phyloP scores from a whole-genome alignment of 1,140 invertebrate species.

The Chironomus striatipennis region DNA sequence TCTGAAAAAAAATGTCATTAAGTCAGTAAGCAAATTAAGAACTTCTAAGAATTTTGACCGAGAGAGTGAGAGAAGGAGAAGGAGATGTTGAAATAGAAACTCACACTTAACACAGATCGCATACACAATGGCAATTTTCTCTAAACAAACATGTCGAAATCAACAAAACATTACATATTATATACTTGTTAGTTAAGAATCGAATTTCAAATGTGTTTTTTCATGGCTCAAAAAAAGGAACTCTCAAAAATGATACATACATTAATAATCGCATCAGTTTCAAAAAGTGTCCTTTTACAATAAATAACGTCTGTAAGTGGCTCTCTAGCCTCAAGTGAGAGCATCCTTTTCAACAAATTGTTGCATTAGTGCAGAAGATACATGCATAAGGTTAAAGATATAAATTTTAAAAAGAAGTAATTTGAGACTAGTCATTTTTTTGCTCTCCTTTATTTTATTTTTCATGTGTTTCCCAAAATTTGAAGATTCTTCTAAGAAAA shows the following conservation, averaged over 20 bases:
- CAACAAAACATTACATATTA: not conserved
- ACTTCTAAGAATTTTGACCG: constrained; percentile 1
- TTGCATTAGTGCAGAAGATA: not conserved
- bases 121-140: not conserved
- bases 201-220: not conserved
- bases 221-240: not conserved
- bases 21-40: not conserved
- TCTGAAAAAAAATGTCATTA: not conserved
- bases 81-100: not conserved
- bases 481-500: not conserved
- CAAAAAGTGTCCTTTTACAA: constrained; percentile 13
- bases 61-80: too few species aligned
- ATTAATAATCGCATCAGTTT: constrained; percentile 14
- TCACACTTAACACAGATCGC: not conserved
- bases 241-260: not conserved
- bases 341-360: constrained; percentile 8
- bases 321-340: not conserved
- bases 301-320: not conserved
- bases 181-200: constrained; percentile 4
- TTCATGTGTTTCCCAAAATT: not conserved
- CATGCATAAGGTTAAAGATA: constrained; percentile 7
- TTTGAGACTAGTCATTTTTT: constrained; percentile 9
- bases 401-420: not conserved
- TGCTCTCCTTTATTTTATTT: not conserved
- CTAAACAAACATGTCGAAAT: not conserved